These are phyloP conservation scores for Lasioglossum calceatum DNA, from an alignment of 2,888 invertebrate species.

Conservation along the genomic window DNA sequence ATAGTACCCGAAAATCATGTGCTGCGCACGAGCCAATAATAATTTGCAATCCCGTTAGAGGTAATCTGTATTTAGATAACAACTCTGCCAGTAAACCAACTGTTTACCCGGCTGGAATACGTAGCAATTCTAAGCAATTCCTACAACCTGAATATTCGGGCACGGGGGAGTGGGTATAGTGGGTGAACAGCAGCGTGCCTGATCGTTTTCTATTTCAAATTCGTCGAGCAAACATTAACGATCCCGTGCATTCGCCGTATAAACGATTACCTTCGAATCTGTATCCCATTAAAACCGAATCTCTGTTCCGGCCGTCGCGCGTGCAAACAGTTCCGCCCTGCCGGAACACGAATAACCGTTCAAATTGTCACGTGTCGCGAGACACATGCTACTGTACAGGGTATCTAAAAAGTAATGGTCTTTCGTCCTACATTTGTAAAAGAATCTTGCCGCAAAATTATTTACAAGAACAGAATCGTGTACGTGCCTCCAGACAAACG, in stretches of 20 bases:
- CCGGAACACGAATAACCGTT: conserved; percentile 5
- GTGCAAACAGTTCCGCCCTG: conserved; percentile 30
- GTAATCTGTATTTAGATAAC: conserved; percentile 44
- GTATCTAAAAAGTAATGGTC: no score
- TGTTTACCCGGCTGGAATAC: conserved; percentile 5
- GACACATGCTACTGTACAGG: neutral
- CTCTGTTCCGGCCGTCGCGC: conserved; percentile 16
- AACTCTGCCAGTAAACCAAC: neutral
- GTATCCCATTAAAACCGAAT: conserved; percentile 36
- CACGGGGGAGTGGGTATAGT: neutral
- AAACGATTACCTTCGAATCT: conserved; percentile 36
- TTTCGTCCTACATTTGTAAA: no score
- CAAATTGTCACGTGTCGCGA: conserved; percentile 17
- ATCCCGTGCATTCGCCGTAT: conserved; percentile 21
- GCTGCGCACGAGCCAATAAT: conserved; percentile 34
- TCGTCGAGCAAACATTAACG: conserved; percentile 33
- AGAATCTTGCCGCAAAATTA: no score
- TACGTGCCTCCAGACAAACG: no score
- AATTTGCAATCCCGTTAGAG: conserved; percentile 48
- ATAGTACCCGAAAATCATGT: neutral
- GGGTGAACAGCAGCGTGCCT: neutral
- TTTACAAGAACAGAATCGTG: no score
- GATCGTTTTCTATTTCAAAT: neutral
- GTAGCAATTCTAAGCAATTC: conserved; percentile 36
- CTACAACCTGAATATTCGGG: conserved; percentile 6